A percentile compares a stretch with the other conserved stretches of the same genome.
Evolutionary conservation across 23 tunicate genomes (phyloP).

Genomic region (Clavelina lepadiformis): DNA sequence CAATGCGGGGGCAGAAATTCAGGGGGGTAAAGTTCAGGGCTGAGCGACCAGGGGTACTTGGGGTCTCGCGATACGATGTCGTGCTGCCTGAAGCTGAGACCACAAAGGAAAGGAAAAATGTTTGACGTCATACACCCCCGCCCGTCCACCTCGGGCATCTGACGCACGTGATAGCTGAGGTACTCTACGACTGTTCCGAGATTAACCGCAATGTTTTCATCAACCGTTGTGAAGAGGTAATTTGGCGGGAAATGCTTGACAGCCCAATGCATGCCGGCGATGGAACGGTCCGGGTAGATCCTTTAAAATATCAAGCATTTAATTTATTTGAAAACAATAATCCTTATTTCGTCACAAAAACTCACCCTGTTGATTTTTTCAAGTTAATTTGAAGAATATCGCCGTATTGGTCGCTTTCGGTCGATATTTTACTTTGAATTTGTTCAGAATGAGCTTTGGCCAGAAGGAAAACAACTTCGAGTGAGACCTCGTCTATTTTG

Average conservation of each 20-base stretch:
- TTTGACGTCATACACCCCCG: background rate
- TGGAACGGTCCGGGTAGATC: constrained; percentile 10
- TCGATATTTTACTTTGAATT: background rate
- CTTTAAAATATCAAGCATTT: background rate
- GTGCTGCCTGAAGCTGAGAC: constrained; percentile 2
- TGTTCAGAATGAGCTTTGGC: constrained; percentile 19
- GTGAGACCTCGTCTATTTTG: constrained; percentile 4
- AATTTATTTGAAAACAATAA: too few relatives aligned
- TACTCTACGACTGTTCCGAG: background rate
- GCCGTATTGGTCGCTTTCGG: constrained; percentile 14
- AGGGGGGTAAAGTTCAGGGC: constrained; percentile 13
- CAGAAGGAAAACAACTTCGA: constrained; percentile 18
- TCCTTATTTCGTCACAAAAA: too few relatives aligned
- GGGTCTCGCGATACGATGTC: constrained; percentile 10
- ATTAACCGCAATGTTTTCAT: constrained; percentile 18
- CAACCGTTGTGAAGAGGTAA: constrained; percentile 4
- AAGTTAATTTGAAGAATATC: constrained; percentile 24
- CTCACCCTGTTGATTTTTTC: constrained; percentile 3
- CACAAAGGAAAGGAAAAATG: constrained; percentile 27
- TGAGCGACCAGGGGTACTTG: constrained; percentile 20
- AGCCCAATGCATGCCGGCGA: constrained; percentile 34
- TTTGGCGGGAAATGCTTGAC: constrained; percentile 7
- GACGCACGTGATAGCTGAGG: background rate
- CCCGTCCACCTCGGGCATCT: background rate
- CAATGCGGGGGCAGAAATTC: constrained; percentile 25